A percentile compares a stretch with the other conserved stretches of the same genome.
Conservation (phyloP, 2,888 invertebrate species). For the Athalia rosae region DNA sequence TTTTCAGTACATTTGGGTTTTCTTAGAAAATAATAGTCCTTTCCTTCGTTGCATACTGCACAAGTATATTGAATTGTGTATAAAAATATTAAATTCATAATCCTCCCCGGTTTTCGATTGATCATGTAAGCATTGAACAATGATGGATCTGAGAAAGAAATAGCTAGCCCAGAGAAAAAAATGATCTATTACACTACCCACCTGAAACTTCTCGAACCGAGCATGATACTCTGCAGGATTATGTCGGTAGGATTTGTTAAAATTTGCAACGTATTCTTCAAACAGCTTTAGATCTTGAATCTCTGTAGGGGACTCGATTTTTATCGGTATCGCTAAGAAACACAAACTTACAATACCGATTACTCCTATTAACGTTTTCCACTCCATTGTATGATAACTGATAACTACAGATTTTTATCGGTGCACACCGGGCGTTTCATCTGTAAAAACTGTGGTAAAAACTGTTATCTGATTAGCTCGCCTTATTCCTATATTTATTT, state of each 20-base stretch:
- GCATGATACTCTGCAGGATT: conserved; percentile 70
- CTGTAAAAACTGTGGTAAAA: too few relatives aligned
- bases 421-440: too few relatives aligned
- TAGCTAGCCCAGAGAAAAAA: too few relatives aligned
- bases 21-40: too few relatives aligned
- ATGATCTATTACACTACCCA: conserved; percentile 54
- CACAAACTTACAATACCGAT: conserved; percentile 70
- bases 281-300: conserved; percentile 71
- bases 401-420: neutral
- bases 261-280: conserved; percentile 73
- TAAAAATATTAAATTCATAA: too few relatives aligned
- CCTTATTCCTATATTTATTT: too few relatives aligned
- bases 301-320: conserved; percentile 64
- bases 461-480: neutral
- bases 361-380: conserved; percentile 66
- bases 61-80: too few relatives aligned
- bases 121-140: too few relatives aligned
- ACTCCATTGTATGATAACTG: conserved; percentile 63
- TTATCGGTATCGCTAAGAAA: conserved; percentile 74
- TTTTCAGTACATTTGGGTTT: too few relatives aligned
- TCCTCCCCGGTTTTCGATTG: too few relatives aligned
- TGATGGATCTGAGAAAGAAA: too few relatives aligned
- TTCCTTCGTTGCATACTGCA: too few relatives aligned
- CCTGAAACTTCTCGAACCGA: conserved; percentile 73
- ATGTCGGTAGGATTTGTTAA: conserved; percentile 75